Evolutionary conservation across 2,113 vertebrate species (phyloP), one percentile per base, ranked within the genome.

Genomic region (Podilymbus podiceps): DNA sequence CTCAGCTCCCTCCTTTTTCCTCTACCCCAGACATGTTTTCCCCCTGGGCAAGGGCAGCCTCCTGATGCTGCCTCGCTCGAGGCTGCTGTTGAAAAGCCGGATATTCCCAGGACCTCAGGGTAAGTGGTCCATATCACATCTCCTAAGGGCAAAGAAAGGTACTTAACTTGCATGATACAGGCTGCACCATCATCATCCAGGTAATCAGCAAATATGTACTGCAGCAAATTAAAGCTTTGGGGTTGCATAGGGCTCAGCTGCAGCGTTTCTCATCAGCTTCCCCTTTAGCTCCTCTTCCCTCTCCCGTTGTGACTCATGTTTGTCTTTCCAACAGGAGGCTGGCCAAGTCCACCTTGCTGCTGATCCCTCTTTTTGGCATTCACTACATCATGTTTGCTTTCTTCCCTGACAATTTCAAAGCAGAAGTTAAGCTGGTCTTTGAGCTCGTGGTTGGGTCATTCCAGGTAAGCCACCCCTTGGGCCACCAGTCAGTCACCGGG

Each of bases 361-460:
- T 99, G 97, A 99, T 99, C 90, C 99, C 99, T 27, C 98, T 99
- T 50, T 99, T 99, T 62, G 99, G 99, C 27, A 98, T 99, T 35
- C 99, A 99, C 96, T 99, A 99, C 88, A 98, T 99, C 62, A 98
- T 99, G 94, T 99, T 99, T 67, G 99, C 98, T 78, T 99, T 99
- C 98, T 99, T 99, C 92, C 99, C 99, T 0, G 99, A 99, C 93
- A 98, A 99, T 86, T 98, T 99, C 64, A 99, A 99, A 96, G 98
- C 96, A 12, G 95, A 98, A 78, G 96, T 99, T 27, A 99, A 98
- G 63, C 90, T 99, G 22, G 97, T 99, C 95, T 99, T 99, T 77
- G 99, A 99, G 94, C 98, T 99, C 1, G 97, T 99, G 59, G 95
- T 99, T 53, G 99, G 99, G 4, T 99, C 99, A 0, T 99, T 99